Evolutionary conservation across 2,888 invertebrate species (phyloP), one percentile per base, ranked within the genome.

Genomic region (Heliothis peltigera): DNA sequence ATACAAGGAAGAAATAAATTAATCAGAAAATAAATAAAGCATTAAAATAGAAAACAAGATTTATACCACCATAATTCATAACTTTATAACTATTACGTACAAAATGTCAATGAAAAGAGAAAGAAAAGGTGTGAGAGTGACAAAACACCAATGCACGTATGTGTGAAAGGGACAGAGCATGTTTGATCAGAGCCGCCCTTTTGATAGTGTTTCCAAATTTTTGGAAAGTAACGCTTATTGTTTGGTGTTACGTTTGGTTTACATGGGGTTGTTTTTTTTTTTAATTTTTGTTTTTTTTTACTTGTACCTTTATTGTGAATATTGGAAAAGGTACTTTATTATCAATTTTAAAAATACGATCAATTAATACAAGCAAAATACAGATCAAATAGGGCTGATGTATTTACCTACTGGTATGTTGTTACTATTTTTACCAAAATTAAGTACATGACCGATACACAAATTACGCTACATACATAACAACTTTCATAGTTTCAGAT

Each of bases 171-270:
- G 94, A 93, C 44, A 59, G 83, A 60, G 47, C 61, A 84, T 93
- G 86, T 93, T 92, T 92, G 89, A 91, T 87, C 79, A 87, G 84
- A 81, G 88, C 83, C 92, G 91, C 94, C 94, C 93, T 92, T 89
- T 87, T 87, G 93, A 93, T 94, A 94, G 91, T 93, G 94, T 95
- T 95, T 95, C 94, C 94, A 94, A 94, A 95, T 91, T 93, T 95
- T 92, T 83, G 94, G 94, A 95, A 95, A 94, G 93, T 86, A 84
- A 83, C 83, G 89, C 81, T 87, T 87, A 91, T 90, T 93, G 91
- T 92, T 92, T 88, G 91, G 44, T 77, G 17, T 87, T 80, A 81
- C 75, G 80, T 70, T 32, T 15, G 87, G 91, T 56, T 92, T 87
- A 91, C 88, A 95, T 91, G 86, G 49, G n/a, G 80, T 0, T 3